phyloP scores from a whole-genome alignment of 2,888 invertebrate genomes.

The Eumerus sabulonum region DNA sequence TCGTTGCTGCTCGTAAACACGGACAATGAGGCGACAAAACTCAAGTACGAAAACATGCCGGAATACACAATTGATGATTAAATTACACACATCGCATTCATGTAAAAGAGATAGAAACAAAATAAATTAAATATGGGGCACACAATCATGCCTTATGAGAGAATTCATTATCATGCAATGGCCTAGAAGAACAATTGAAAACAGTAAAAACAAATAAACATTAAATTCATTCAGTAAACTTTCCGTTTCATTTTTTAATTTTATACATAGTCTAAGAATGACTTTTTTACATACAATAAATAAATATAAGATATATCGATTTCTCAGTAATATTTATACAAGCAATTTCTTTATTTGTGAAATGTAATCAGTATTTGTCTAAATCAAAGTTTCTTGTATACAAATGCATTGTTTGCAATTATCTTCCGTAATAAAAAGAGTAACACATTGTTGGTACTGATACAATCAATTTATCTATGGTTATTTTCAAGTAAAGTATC shows the following conservation, averaged over 20 bases:
- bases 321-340: constrained; percentile 41
- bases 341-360: constrained; percentile 34
- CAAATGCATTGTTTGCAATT: constrained; percentile 33
- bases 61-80: constrained; percentile 79
- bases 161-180: constrained; percentile 22
- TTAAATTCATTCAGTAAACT: constrained; percentile 27
- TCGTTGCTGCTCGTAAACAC: constrained; percentile 84
- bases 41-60: constrained; percentile 80
- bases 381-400: constrained; percentile 37
- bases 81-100: constrained; percentile 39
- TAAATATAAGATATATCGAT: constrained; percentile 30
- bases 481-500: too few relatives aligned
- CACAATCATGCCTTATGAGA: constrained; percentile 15
- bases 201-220: constrained; percentile 4
- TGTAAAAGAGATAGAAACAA: constrained; percentile 19
- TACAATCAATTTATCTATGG: background rate
- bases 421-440: constrained; percentile 37
- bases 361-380: constrained; percentile 51
- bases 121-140: constrained; percentile 20
- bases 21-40: constrained; percentile 80
- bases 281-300: constrained; percentile 32
- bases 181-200: constrained; percentile 18
- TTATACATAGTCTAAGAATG: constrained; percentile 45
- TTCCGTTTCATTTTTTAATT: constrained; percentile 47
- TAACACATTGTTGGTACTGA: constrained; percentile 35